Evolutionary conservation across 2,113 vertebrate genomes (phyloP).

Genomic region (Hassar affinis): DNA sequence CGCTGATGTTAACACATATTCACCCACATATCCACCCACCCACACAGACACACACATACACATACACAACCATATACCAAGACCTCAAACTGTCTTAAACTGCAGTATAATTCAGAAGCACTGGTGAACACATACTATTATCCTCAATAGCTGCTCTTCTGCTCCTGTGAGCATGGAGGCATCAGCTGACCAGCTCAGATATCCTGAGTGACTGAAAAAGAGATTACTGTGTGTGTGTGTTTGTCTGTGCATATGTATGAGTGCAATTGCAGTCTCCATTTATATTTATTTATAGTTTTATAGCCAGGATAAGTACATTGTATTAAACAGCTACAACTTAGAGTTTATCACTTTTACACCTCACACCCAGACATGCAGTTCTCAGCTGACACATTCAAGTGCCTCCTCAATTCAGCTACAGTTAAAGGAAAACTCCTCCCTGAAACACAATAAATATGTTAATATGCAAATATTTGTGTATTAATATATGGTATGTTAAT

Average conservation of each 20-base stretch:
- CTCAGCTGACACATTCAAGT: constrained; percentile 54
- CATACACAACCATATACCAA: constrained; percentile 26
- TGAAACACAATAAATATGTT: background rate
- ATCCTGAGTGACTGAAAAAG: constrained; percentile 27
- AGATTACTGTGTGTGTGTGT: constrained; percentile 5
- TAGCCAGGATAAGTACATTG: constrained; percentile 28
- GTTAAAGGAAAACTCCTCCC: background rate
- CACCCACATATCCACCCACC: background rate
- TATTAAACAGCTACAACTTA: constrained; percentile 8
- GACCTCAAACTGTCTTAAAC: constrained; percentile 37
- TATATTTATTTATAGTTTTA: constrained; percentile 31
- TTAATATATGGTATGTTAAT: too few relatives aligned
- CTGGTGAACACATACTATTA: constrained; percentile 26
- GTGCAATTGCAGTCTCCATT: background rate
- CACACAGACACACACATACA: constrained; percentile 24
- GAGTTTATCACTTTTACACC: constrained; percentile 6
- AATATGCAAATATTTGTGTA: background rate
- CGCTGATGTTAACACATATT: constrained; percentile 5
- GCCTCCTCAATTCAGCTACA: constrained; percentile 23
- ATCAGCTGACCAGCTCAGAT: constrained; percentile 41
- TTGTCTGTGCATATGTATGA: background rate
- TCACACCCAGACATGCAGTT: constrained; percentile 19
- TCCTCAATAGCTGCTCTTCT: constrained; percentile 34
- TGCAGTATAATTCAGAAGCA: constrained; percentile 34
- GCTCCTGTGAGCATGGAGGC: constrained; percentile 26